phyloP scores from a whole-genome alignment of 2,113 vertebrate genomes.

The Aplodontia rufa region DNA sequence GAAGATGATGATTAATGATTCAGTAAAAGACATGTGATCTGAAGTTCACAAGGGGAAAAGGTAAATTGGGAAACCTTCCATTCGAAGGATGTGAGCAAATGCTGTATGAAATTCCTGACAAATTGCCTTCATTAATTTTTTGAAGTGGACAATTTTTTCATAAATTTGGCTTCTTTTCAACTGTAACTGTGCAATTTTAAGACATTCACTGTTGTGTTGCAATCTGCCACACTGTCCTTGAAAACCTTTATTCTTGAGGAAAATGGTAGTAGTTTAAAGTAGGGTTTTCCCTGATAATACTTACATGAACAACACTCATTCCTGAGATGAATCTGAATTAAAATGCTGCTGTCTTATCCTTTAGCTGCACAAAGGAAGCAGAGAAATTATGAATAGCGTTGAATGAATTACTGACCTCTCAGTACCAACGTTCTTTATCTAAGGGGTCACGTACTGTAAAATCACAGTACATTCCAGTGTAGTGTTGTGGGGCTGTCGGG shows the following conservation, averaged over 20 bases:
- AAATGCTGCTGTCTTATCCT: background rate
- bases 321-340: background rate
- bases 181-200: conserved; percentile 49
- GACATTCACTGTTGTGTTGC: background rate
- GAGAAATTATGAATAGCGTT: background rate
- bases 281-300: background rate
- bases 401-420: background rate
- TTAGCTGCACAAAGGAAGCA: background rate
- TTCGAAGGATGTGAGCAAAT: conserved; percentile 84
- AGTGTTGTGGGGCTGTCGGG: background rate
- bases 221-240: conserved; percentile 45
- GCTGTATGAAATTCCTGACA: conserved; percentile 89
- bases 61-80: conserved; percentile 68
- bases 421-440: background rate
- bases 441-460: background rate
- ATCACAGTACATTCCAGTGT: background rate
- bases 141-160: conserved; percentile 81
- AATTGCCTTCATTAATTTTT: conserved; percentile 87
- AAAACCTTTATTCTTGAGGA: conserved; percentile 17
- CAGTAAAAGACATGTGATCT: conserved; percentile 77
- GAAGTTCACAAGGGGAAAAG: conserved; percentile 80
- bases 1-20: conserved; percentile 86
- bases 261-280: background rate
- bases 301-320: background rate
- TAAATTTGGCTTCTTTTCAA: conserved; percentile 76